Base-by-base conservation (phyloP, 2,113 vertebrate genomes). In the Lepisosteus oculatus region DNA sequence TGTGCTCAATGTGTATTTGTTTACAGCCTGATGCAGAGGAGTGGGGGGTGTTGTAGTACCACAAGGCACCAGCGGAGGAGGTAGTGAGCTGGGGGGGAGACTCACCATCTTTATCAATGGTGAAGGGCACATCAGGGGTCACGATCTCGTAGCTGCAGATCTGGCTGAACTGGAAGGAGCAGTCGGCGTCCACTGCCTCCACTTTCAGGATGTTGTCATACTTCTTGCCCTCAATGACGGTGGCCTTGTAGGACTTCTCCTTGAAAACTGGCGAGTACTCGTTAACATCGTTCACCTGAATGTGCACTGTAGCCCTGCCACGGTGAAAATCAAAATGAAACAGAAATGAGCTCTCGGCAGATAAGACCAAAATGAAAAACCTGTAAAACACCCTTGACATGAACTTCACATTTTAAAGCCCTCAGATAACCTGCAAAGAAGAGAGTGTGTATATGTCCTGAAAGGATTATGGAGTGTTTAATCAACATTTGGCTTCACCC, bases 111-210 rank as follows among this genome's bases (percentile, higher is more conserved):
- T 98, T 98, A 90, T 99, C 95, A 0, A 99, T 64, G 0, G 93
- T 85, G 68, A 99, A 99, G 6, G 97, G 97, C 62, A 98, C 94
- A 0, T 97, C 95, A 0, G 97, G 96, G 0, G 97, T 99, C 67
- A 98, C 87, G 0, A 99, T 96, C 78, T 99, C 96, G 0, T 99
- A 99, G 87, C 78, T 97, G 93, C 97, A 99, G 72, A 99, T 97
- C 85, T 98, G 97, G 90, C 97, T 99, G 88, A 97, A 99, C 90
- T 99, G 97, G 5, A 97, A 97, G 0, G 97, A 99, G 76, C 97
- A 99, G 85, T 99, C 97, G 0, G 97, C 96, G 3, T 99, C 97
- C 79, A 96, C 91, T 0, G 97, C 97, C 72, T 99, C 96, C 85
- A 99, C 96, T 70, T 86, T 88, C 78, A 98, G 77, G 80, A 99